These are phyloP conservation scores for Hemibagrus wyckioides DNA, from an alignment of 2,113 vertebrate genomes.

Conservation along the genomic window DNA sequence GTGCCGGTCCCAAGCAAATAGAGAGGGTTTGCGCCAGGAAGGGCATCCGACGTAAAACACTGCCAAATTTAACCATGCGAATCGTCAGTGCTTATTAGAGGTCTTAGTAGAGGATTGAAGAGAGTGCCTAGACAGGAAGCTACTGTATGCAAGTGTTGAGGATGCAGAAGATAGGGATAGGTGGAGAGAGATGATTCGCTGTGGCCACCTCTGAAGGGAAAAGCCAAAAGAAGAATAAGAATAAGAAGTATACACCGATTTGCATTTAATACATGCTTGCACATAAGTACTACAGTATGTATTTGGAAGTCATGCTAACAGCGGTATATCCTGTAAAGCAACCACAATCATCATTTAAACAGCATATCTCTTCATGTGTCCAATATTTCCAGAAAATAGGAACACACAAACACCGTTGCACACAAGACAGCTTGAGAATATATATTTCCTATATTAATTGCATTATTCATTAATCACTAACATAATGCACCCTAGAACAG, in stretches of 20 bases:
- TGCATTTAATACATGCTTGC: background rate
- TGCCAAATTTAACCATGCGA: too few relatives aligned
- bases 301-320: background rate
- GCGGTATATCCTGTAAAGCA: background rate
- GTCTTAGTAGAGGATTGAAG: too few relatives aligned
- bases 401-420: background rate
- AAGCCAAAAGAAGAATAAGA: too few relatives aligned
- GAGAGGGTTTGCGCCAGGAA: too few relatives aligned
- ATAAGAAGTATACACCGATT: background rate
- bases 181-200: too few relatives aligned
- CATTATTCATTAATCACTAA: background rate
- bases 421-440: background rate
- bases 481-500: background rate
- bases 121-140: too few relatives aligned
- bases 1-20: too few relatives aligned
- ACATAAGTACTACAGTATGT: background rate
- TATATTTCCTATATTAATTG: background rate
- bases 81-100: too few relatives aligned
- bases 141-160: too few relatives aligned
- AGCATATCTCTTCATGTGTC: background rate
- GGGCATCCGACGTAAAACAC: too few relatives aligned
- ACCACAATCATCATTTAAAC: background rate
- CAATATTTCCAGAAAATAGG: background rate
- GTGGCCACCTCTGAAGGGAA: too few relatives aligned
- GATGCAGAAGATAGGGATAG: too few relatives aligned